Base-by-base conservation (phyloP, 2,888 invertebrate genomes). In the Automeris io region DNA sequence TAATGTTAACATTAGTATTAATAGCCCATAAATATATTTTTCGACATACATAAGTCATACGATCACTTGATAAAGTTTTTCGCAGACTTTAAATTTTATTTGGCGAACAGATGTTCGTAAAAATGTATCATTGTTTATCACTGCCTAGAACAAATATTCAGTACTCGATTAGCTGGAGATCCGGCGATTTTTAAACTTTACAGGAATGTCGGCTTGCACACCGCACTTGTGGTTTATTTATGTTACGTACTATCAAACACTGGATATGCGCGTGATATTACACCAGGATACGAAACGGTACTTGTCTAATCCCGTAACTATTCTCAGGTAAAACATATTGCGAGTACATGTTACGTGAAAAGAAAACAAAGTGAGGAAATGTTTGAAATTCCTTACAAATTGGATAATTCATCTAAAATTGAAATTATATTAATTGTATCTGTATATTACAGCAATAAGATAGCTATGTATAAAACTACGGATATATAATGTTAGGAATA, bases 151-250 rank as follows among this genome's bases (percentile, higher is more conserved):
- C 22, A 32, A 32, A 37, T 32, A 37, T 37, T 37, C 23, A 40
- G 38, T 41, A 45, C 42, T 32, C 40, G 36, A 41, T 24, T 40
- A 47, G 43, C 26, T 18, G 22, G 33, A 46, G 40, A 45, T 42
- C 42, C 33, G 23, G 37, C 34, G 16, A 18, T 22, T 45, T 47
- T 46, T 46, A 41, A 44, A 40, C 26, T 44, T 42, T 42, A 39
- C 31, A 25, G 16, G 39, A 37, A 41, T 40, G 45, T 33, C 38
- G 34, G 42, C 43, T 45, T 48, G 47, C 49, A 48, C 49, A 46
- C 46, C 42, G 43, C 40, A 41, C 43, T 35, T 36, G 8, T n/a
- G 29, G 29, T 29, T 29, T 29, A 29, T 29, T 29, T 29, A 29
- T 29, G 16, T 29, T 29, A 29, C 16, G 13, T 16, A 29, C n/a